Conservation (phyloP, 1,140 invertebrate genomes). For the Bicyclus anynana region DNA sequence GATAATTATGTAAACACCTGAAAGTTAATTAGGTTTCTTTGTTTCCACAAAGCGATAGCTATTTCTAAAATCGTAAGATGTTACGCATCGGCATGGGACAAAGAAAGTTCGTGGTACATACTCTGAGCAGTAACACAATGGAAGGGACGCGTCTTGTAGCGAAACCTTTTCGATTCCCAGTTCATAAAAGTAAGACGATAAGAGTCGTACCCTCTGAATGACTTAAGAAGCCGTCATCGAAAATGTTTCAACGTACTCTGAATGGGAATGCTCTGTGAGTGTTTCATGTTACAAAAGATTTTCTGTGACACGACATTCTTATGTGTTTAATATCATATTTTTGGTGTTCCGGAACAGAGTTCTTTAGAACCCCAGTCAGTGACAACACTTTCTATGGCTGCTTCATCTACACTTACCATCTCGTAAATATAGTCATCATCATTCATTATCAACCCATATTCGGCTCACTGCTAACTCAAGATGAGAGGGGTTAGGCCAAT, state of each 20-base stretch:
- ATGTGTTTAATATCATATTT: neutral
- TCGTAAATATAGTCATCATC: too few relatives aligned
- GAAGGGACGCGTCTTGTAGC: neutral
- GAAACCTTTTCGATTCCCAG: conserved; percentile 59
- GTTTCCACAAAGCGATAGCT: neutral
- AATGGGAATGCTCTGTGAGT: neutral
- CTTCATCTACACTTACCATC: too few relatives aligned
- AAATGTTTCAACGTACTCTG: conserved; percentile 33
- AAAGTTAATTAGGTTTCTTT: neutral
- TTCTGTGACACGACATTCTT: conserved; percentile 25
- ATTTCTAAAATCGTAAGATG: neutral
- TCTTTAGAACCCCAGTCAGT: neutral
- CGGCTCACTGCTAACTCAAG: too few relatives aligned
- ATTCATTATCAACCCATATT: too few relatives aligned
- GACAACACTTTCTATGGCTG: neutral
- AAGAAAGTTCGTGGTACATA: neutral
- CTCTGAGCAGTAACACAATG: conserved; percentile 2
- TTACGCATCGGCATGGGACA: neutral
- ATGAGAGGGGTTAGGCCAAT: too few relatives aligned
- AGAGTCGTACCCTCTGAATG: conserved; percentile 54
- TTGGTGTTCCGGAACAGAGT: neutral
- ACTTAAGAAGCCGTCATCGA: conserved; percentile 49
- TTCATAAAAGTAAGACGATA: conserved; percentile 63
- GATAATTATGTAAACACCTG: neutral
- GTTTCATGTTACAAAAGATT: conserved; percentile 49